phyloP scores from a whole-genome alignment of 2,888 invertebrate genomes.

The Serripes groenlandicus region DNA sequence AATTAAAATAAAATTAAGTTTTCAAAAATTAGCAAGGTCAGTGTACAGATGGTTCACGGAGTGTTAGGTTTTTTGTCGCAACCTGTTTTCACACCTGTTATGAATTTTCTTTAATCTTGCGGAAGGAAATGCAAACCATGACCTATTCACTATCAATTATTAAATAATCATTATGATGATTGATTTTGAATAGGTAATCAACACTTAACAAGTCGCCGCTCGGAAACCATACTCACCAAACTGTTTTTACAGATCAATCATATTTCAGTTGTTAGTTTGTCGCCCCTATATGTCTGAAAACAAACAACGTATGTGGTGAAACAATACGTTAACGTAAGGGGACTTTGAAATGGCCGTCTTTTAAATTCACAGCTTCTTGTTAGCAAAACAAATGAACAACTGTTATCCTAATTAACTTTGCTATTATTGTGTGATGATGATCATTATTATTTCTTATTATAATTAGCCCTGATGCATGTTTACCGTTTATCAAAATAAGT shows the following conservation, averaged over 20 bases:
- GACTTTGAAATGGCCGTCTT: neutral
- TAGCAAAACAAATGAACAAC: neutral
- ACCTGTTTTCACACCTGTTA: conserved; percentile 7
- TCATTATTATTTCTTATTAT: too few relatives aligned
- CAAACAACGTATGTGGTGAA: conserved; percentile 9
- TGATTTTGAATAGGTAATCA: conserved; percentile 7
- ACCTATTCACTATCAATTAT: neutral
- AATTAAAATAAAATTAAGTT: too few relatives aligned
- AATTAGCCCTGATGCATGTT: neutral
- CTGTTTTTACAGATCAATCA: neutral
- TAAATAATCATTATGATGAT: neutral
- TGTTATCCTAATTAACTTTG: too few relatives aligned
- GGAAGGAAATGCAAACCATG: neutral
- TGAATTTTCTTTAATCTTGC: neutral
- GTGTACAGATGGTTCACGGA: too few relatives aligned
- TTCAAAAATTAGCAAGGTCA: too few relatives aligned
- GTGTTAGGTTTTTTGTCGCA: too few relatives aligned
- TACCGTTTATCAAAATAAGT: neutral
- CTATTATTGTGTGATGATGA: too few relatives aligned
- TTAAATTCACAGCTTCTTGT: neutral
- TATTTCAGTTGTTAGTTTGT: neutral
- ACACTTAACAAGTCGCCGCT: conserved; percentile 7
- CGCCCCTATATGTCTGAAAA: neutral
- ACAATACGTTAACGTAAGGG: too few relatives aligned
- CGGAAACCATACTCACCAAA: conserved; percentile 7